These are phyloP conservation scores for Dendrocincla fuliginosa DNA, from an alignment of 2,797 vertebrate species.

Conservation along the genomic window DNA sequence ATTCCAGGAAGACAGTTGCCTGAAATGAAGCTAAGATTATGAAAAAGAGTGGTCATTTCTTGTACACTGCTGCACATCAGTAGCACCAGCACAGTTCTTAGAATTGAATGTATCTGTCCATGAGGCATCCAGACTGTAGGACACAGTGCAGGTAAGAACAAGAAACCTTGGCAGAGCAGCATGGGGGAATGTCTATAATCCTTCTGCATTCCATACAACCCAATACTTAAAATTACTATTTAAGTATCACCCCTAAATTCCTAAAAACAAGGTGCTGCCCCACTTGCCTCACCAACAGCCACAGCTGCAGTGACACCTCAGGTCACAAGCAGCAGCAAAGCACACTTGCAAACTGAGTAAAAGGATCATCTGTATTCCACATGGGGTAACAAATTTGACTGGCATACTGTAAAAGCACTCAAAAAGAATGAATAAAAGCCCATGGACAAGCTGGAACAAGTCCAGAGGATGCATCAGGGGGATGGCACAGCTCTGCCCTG, in stretches of 20 bases:
- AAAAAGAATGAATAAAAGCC: background rate
- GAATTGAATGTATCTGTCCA: background rate
- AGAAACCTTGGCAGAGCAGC: background rate
- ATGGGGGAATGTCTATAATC: background rate
- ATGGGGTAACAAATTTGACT: background rate
- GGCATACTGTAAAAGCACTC: background rate
- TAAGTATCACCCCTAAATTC: background rate
- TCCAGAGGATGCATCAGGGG: background rate
- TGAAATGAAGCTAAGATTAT: background rate
- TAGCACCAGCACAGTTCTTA: background rate
- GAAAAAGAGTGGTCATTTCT: background rate
- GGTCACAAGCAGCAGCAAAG: background rate
- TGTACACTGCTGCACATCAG: background rate
- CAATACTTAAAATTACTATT: background rate
- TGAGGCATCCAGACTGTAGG: background rate
- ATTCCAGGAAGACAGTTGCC: background rate
- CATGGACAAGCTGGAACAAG: accelerated
- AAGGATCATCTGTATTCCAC: background rate
- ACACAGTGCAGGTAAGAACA: background rate
- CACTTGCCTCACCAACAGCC: background rate
- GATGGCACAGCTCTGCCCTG: background rate
- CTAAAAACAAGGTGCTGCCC: background rate
- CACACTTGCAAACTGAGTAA: background rate
- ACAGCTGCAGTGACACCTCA: background rate
- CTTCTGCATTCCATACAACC: background rate